Base-by-base conservation (phyloP, 2,888 invertebrate genomes). In the Calameuta filiformis region DNA sequence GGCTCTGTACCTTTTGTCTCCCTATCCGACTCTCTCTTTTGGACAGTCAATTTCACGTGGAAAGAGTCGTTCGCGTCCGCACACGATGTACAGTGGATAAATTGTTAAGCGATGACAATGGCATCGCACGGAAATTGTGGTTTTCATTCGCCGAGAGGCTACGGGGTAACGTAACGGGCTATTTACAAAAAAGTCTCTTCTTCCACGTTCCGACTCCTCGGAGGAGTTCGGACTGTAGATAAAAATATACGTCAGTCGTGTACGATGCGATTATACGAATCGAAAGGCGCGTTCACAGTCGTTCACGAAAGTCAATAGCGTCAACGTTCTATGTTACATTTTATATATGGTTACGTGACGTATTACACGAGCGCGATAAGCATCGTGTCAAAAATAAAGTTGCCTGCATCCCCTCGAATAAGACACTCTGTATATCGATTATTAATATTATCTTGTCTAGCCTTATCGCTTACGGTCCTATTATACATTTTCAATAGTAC, bases 361-460 rank as follows among this genome's bases (percentile, higher is more conserved):
- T 56, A 56, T 56, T 23, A 9, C 23, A 56, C 0, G 56, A 56
- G 23, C 23, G 56, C 23, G 23, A 56, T 56, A 56, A 23, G 56
- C 56, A 56, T 71, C 23, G 71, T 33, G 71, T 31, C 31, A 71
- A 79, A 81, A 82, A 81, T 82, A 81, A 84, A 79, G 76, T 86
- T 82, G 85, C 82, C 85, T 85, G 85, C 82, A 81, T 84, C 87
- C 83, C 85, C 83, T 85, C 82, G 83, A 81, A 80, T 81, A 83
- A 76, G 85, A 83, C 79, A 80, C 81, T 80, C 80, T 76, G 75
- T 76, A 78, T 76, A 78, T 78, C 30, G 34, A 74, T 34, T 35
- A 74, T 11, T 12, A n/a, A n/a, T 1, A 71, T 33, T 23, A 33
- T 74, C 74, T 74, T 74, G 35, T n/a, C 74, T 74, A 74, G 23